phyloP scores from a whole-genome alignment of 1,140 invertebrate genomes.

The Drosophila grimshawi region DNA sequence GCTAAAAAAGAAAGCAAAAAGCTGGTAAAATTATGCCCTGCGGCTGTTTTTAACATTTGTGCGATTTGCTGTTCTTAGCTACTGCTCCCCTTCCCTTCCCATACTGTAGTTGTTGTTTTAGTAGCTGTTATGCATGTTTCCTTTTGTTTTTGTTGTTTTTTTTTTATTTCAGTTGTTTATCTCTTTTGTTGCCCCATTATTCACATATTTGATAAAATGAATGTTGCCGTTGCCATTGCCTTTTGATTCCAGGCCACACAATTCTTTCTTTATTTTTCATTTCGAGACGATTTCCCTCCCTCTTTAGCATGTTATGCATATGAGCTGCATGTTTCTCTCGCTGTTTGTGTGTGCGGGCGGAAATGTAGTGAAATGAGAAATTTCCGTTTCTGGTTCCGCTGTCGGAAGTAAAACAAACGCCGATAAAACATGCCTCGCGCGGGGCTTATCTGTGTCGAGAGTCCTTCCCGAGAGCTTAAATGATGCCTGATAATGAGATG shows the following conservation, averaged over 20 bases:
- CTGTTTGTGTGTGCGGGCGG: conserved; percentile 54
- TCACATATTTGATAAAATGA: conserved; percentile 75
- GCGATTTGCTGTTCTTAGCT: conserved; percentile 33
- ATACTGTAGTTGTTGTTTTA: conserved; percentile 1
- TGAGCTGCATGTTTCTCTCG: conserved; percentile 50
- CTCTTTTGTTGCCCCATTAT: conserved; percentile 74
- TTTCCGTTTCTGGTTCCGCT: conserved; percentile 80
- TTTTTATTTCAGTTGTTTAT: conserved; percentile 11
- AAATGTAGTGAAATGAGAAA: conserved; percentile 82
- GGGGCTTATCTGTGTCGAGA: conserved; percentile 34
- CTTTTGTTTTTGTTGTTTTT: conserved; percentile 16
- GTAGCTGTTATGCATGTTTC: conserved; percentile 30
- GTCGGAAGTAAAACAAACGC: conserved; percentile 82
- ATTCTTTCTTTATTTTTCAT: conserved; percentile 77
- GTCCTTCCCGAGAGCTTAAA: conserved; percentile 52
- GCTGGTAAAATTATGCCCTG: conserved; percentile 50
- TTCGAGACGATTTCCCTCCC: conserved; percentile 40
- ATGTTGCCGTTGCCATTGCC: conserved; percentile 56
- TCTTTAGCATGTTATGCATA: conserved; percentile 65
- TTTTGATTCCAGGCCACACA: conserved; percentile 56
- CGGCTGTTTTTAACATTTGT: conserved; percentile 54
- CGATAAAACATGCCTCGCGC: conserved; percentile 68
- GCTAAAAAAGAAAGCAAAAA: conserved; percentile 28
- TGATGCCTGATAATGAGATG: conserved; percentile 72
- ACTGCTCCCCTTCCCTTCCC: conserved; percentile 1